Evolutionary conservation across 2,113 vertebrate species (phyloP).

Genomic region (Dunckerocampus dactyliophorus): DNA sequence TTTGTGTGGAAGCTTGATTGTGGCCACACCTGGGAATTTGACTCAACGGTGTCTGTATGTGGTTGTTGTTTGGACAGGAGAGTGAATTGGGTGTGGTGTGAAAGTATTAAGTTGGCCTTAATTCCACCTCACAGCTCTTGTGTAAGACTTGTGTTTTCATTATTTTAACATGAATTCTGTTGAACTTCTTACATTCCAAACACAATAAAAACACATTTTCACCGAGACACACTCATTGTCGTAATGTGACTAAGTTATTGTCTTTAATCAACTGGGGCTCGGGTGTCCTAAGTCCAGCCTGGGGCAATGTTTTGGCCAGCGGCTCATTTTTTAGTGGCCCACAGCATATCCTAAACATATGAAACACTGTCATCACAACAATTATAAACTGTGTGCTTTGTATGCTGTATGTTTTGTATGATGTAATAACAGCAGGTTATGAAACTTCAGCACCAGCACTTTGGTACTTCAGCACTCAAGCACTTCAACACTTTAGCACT

Average conservation of each 20-base stretch:
- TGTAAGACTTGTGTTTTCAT: conserved; percentile 26
- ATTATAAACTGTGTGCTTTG: too few species aligned
- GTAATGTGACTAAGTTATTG: background rate
- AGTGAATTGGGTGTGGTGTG: conserved; percentile 6
- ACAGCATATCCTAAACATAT: too few species aligned
- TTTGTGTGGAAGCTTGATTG: background rate
- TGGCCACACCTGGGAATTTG: background rate
- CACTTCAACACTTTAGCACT: too few species aligned
- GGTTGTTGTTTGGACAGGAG: background rate
- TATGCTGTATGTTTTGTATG: too few species aligned
- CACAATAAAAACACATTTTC: conserved; percentile 51
- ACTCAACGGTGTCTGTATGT: background rate
- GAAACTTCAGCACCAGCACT: too few species aligned
- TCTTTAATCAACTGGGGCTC: too few species aligned
- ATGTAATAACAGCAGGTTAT: too few species aligned
- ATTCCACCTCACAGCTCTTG: conserved; percentile 21
- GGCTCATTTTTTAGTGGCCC: too few species aligned
- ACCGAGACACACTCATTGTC: conserved; percentile 1
- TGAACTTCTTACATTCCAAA: conserved; percentile 32
- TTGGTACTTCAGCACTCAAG: too few species aligned
- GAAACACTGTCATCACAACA: too few species aligned
- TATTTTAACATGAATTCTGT: conserved; percentile 19
- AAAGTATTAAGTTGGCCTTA: background rate
- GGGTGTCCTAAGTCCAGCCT: too few species aligned
- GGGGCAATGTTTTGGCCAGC: too few species aligned